Evolutionary conservation across 2,113 vertebrate species (phyloP), one percentile per base, ranked within the genome.

Genomic region (Galeopterus variegatus): DNA sequence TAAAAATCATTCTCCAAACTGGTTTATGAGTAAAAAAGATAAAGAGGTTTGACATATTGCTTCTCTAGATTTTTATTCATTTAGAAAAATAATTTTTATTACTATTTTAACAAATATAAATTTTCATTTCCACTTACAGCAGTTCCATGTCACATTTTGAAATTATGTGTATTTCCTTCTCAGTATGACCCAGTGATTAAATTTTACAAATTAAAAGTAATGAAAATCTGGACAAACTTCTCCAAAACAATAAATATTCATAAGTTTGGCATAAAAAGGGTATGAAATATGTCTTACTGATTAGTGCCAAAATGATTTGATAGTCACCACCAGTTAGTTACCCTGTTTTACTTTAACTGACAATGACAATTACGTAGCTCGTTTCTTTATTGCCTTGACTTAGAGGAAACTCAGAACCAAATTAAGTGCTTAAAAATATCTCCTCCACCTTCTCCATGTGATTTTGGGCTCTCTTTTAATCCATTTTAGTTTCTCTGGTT

Each of bases 11-110:
- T 58, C 10, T 87, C 56, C 41, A 93, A 79, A 92, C 10, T 88
- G 62, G 7, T 33, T 84, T 83, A 65, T 64, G 28, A 75, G 9
- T 88, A 58, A 81, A 81, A 81, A 80, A 82, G 65, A 52, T 75
- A 12, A 77, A 26, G 50, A 54, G 2, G 58, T 87, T n/a, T 73
- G 10, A 85, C 8, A 28, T 64, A 69, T 45, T 91, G 28, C 56
- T 33, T 70, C 72, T 82, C 65, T 33, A 65, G 31, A 65, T 89
- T 92, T 92, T 92, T 93, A 58, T 67, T 64, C 80, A 54, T 56
- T 77, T 94, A 82, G 36, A 89, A 95, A 92, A 92, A 28, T 31
- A 93, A 65, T 52, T 33, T 86, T 82, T 41, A 41, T 41, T 41
- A 41, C 41, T 41, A 41, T 41, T 67, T 82, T 76, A 73, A 52